A percentile compares a stretch with the other conserved stretches of the same genome.
phyloP scores from a whole-genome alignment of 2,888 invertebrate genomes.

The Diadegma fenestrale region DNA sequence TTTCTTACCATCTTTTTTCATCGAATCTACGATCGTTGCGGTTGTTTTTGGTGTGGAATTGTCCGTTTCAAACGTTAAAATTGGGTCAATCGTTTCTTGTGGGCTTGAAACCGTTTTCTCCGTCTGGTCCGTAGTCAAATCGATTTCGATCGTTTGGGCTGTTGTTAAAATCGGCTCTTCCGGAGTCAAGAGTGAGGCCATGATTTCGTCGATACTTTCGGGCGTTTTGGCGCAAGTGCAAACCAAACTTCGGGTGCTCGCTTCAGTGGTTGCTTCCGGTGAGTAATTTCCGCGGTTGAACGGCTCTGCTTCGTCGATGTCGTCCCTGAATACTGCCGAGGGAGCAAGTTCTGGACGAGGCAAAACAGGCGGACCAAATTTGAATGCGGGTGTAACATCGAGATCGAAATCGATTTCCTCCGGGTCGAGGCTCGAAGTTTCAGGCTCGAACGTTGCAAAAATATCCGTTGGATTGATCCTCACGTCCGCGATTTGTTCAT shows the following conservation, averaged over 20 bases:
- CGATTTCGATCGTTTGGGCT: not conserved
- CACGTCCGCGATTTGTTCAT: not conserved
- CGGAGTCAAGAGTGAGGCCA: not conserved
- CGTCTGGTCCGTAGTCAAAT: not conserved
- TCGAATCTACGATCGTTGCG: conserved; percentile 30
- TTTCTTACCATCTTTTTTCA: not conserved
- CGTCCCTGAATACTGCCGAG: not conserved
- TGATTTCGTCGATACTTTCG: not conserved
- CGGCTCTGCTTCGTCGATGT: not conserved
- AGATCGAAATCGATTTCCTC: not conserved
- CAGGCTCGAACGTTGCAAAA: conserved; percentile 5
- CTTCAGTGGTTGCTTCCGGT: conserved; percentile 21
- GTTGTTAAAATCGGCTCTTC: conserved; percentile 1
- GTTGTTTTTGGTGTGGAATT: not conserved
- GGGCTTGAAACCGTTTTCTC: not conserved
- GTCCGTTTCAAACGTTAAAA: not conserved
- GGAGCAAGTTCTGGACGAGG: not conserved
- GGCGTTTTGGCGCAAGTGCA: not conserved
- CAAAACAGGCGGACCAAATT: not conserved
- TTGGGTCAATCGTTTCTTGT: not conserved
- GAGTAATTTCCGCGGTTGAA: not conserved
- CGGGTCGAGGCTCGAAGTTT: not conserved
- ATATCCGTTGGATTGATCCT: conserved; percentile 31
- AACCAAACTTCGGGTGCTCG: not conserved
- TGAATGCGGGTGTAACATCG: not conserved